These are phyloP conservation scores for Cyrtodaria siliqua DNA, from an alignment of 2,888 invertebrate species.

Conservation along the genomic window DNA sequence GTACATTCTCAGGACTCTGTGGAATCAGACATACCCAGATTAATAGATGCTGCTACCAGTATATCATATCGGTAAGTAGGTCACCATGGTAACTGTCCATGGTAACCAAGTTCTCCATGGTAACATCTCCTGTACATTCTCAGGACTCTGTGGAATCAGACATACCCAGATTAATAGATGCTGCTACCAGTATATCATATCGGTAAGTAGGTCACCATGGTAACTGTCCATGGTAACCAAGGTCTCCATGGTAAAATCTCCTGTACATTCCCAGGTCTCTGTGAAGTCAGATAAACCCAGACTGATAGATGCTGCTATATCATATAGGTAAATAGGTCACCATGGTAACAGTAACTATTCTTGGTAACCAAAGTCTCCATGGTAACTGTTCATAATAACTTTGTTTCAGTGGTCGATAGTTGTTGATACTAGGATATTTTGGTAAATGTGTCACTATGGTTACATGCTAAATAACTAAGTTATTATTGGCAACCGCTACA, in stretches of 20 bases:
- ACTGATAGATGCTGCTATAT: constrained; percentile 63
- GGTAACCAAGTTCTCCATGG: constrained; percentile 30
- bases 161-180: constrained; percentile 53
- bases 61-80: constrained; percentile 61
- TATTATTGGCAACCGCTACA: too few relatives aligned
- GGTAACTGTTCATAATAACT: constrained; percentile 52
- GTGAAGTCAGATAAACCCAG: constrained; percentile 30
- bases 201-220: constrained; percentile 27
- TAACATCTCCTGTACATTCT: constrained; percentile 55
- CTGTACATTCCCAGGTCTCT: constrained; percentile 29
- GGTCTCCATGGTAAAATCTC: too few relatives aligned
- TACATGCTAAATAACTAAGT: too few relatives aligned
- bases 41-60: constrained; percentile 67
- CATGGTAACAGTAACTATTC: too few relatives aligned
- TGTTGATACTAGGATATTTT: constrained; percentile 68
- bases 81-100: neutral
- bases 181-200: constrained; percentile 68
- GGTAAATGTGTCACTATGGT: constrained; percentile 19
- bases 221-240: too few relatives aligned
- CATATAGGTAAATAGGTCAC: constrained; percentile 60
- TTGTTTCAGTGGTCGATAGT: constrained; percentile 46
- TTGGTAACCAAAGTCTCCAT: too few relatives aligned
- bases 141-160: constrained; percentile 22
- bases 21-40: constrained; percentile 28
- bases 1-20: constrained; percentile 25